Evolutionary conservation across 2,797 vertebrate genomes (phyloP).

Genomic region (Cynodonichthys magdalenae): DNA sequence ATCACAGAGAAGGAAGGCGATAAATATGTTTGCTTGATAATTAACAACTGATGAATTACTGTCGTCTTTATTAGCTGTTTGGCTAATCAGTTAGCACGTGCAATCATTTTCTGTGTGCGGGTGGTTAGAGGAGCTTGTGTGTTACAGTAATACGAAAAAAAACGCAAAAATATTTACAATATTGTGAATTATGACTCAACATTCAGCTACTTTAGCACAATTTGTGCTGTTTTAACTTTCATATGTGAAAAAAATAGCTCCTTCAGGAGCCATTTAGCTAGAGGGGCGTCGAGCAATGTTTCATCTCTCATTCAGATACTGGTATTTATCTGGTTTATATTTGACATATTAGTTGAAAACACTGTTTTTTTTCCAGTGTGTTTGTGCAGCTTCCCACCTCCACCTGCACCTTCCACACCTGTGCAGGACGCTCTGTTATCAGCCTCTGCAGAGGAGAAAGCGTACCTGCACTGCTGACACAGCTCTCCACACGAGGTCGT

Average conservation of each 20-base stretch:
- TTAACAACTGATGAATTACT: slow-evolving; percentile 12
- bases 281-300: no score
- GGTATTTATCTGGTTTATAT: no score
- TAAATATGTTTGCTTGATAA: not conserved
- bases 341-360: no score
- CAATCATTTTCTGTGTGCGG: slow-evolving; percentile 5
- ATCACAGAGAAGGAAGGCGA: not conserved
- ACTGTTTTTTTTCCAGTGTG: not conserved
- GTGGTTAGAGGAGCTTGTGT: not conserved
- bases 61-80: slow-evolving; percentile 8
- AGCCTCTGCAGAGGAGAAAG: slow-evolving; percentile 17
- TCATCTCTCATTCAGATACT: no score
- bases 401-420: not conserved
- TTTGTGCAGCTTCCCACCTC: slow-evolving; percentile 12
- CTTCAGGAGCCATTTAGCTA: no score
- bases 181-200: no score
- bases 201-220: no score
- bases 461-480: slow-evolving; percentile 51
- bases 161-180: not conserved
- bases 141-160: not conserved
- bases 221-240: not conserved
- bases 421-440: slow-evolving; percentile 2
- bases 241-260: no score
- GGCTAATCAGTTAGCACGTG: not conserved
- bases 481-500: slow-evolving; percentile 61